Conservation (phyloP, 2,888 invertebrate genomes). For the Platerodrilus igneus region DNA sequence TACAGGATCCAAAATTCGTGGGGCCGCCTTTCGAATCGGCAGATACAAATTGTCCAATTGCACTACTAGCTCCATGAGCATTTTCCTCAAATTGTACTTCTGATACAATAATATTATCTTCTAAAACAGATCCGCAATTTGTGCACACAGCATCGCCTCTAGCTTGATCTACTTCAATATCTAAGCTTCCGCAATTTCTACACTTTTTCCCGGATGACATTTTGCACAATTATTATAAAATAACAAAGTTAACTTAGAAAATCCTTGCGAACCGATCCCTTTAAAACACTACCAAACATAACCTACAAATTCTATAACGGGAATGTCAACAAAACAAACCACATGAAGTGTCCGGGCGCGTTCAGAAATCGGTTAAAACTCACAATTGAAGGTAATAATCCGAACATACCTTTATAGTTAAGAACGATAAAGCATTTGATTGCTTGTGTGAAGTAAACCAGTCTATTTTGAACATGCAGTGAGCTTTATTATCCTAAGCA, state of each 20-base stretch:
- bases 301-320: too few relatives aligned
- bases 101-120: slow-evolving; percentile 93
- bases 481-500: too few relatives aligned
- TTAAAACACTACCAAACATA: too few relatives aligned
- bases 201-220: slow-evolving; percentile 70
- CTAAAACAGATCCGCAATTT: slow-evolving; percentile 91
- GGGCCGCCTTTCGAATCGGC: slow-evolving; percentile 83
- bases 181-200: slow-evolving; percentile 81
- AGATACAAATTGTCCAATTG: slow-evolving; percentile 91
- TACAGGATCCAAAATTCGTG: slow-evolving; percentile 73
- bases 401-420: too few relatives aligned
- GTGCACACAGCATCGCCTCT: slow-evolving; percentile 96
- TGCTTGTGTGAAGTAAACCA: too few relatives aligned
- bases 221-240: slow-evolving; percentile 15
- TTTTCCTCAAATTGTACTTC: slow-evolving; percentile 96
- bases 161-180: slow-evolving; percentile 91
- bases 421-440: too few relatives aligned
- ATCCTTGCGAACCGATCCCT: too few relatives aligned
- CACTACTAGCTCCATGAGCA: slow-evolving; percentile 78
- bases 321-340: too few relatives aligned
- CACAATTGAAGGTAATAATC: too few relatives aligned
- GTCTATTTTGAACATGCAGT: too few relatives aligned
- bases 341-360: too few relatives aligned
- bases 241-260: background rate
- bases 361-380: too few relatives aligned